Percentiles rank a stretch among this genome's conserved stretches.
phyloP scores from a whole-genome alignment of 1,140 invertebrate species.

The Drosophila nigrodunni region DNA sequence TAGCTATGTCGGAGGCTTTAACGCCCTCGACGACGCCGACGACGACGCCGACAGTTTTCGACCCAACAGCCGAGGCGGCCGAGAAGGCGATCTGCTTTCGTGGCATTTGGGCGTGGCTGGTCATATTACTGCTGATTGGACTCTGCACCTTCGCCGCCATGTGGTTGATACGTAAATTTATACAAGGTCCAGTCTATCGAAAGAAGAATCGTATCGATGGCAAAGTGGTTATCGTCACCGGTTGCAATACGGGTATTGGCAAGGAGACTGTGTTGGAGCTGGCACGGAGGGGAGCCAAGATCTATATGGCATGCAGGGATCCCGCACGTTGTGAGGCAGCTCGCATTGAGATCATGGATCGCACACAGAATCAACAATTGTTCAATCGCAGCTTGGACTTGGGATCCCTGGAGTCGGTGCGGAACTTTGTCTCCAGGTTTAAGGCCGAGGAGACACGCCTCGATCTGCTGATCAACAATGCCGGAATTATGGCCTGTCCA shows the following conservation, averaged over 20 bases:
- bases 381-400: constrained; percentile 91
- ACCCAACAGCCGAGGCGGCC: constrained; percentile 58
- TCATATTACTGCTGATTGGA: constrained; percentile 55
- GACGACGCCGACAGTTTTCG: constrained; percentile 47
- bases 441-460: constrained; percentile 87
- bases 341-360: constrained; percentile 85
- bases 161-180: constrained; percentile 73
- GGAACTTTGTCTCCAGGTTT: constrained; percentile 82
- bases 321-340: constrained; percentile 89
- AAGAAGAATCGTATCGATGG: constrained; percentile 80
- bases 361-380: constrained; percentile 85
- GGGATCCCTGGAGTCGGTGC: constrained; percentile 89
- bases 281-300: constrained; percentile 90
- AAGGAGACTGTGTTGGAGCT: constrained; percentile 93
- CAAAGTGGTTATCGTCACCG: constrained; percentile 85
- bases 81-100: constrained; percentile 76
- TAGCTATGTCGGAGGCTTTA: constrained; percentile 74
- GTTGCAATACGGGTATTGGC: constrained; percentile 96
- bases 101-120: constrained; percentile 77
- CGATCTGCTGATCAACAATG: constrained; percentile 96
- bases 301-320: constrained; percentile 95
- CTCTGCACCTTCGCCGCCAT: constrained; percentile 47
- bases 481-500: constrained; percentile 92
- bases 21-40: constrained; percentile 51
- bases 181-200: constrained; percentile 72